Base-by-base conservation (phyloP, 2,797 vertebrate species). In the Sebastes itinus region DNA sequence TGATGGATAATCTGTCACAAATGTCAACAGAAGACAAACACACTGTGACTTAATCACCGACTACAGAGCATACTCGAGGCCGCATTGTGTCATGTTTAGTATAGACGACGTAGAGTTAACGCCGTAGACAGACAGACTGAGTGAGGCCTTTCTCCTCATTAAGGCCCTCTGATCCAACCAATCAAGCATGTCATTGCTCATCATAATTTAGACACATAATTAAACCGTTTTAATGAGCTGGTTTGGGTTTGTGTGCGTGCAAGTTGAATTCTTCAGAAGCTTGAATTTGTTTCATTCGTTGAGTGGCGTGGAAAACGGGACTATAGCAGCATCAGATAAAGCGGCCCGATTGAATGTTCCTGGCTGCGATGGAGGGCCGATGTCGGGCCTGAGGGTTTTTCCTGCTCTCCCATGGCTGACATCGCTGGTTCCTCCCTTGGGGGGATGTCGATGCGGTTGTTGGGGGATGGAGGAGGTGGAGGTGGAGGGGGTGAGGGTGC, bases 171-270 rank as follows among this genome's bases (percentile, higher is more conserved):
- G 87, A 92, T 93, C 54, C 87, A 91, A 88, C 81, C 93, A 92
- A 91, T 93, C 93, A 91, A 87, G 91, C 94, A 25, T 92, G 92
- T 92, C 89, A 95, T 95, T 94, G 93, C 91, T 92, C 92, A 92
- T 93, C 89, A 89, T 89, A 93, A 93, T 90, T 89, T 81, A 16
- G 86, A 81, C 79, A 75, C 84, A 54, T 84, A 92, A 92, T 94
- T 93, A 89, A 92, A 92, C 72, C 52, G 18, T 88, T 92, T 92
- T 88, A 94, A 91, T 68, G 83, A 92, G 90, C 82, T 49, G 75
- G 73, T 77, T 85, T 63, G 58, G 55, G 55, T 86, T 58, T 7
- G 22, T 30, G 78, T 69, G 68, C 32, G 32, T 35, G 72, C 72
- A 46, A 69, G 79, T 80, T 13, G 49, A 81, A 77, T 78, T 80